Base-by-base conservation (phyloP, 2,797 vertebrate species). In the Helostoma temminkii region DNA sequence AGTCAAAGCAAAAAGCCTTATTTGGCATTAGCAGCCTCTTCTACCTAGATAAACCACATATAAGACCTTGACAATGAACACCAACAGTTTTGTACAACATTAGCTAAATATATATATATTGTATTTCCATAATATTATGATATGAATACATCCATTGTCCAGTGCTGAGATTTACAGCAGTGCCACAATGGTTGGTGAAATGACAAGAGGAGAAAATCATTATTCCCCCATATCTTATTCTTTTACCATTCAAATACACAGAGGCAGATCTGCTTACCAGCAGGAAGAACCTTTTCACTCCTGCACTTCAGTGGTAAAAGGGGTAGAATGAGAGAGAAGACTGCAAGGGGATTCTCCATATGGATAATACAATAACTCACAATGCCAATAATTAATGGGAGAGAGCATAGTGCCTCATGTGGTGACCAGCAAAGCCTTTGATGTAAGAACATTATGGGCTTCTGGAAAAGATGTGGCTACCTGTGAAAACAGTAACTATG, bases 331-430 rank as follows among this genome's bases (percentile, higher is more conserved):
- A 74, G 65, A 82, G 80, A 26, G 64, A 81, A 66, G 77, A 81
- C 78, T 74, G 75, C 76, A 64, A 71, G 84, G 55, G 80, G 80
- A 43, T 71, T 81, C 67, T 64, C 39, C 45, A 82, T 84, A 85
- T 86, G 84, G 71, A 86, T 86, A 88, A 92, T 82, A 74, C 81
- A 88, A 87, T 92, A 86, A 88, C 81, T 73, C 60, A 78, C 86
- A 84, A 80, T 87, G 85, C 75, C 75, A 77, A 26, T 78, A 87
- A 93, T 89, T 90, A 92, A 81, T 82, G 74, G 76, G 82, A 82
- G 76, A 81, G 55, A 76, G 70, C 80, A 57, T 73, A 67, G 65
- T 55, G 89, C 87, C 89, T 90, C 81, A 80, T 66, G 81, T 87
- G 78, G 80, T 69, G 76, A 82, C 85, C 72, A 62, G 74, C 77